Conservation (phyloP, 2,113 vertebrate genomes). For the Nematolebias whitei region DNA sequence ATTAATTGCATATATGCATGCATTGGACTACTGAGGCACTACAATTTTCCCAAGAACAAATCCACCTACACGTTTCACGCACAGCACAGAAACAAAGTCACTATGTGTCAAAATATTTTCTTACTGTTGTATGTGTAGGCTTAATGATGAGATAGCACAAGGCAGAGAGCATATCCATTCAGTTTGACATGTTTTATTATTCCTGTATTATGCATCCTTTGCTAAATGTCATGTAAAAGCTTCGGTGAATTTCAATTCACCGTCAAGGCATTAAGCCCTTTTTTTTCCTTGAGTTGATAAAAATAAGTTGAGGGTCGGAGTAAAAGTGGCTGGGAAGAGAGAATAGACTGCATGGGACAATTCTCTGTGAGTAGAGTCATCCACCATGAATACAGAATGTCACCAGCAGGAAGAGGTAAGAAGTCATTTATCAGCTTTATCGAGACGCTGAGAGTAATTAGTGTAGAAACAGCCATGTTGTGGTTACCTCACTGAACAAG, state of each 20-base stretch:
- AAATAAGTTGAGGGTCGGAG: constrained; percentile 62
- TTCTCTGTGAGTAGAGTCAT: constrained; percentile 38
- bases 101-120: constrained; percentile 20
- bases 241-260: constrained; percentile 75
- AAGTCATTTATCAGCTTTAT: constrained; percentile 63
- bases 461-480: constrained; percentile 48
- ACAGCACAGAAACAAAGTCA: constrained; percentile 7
- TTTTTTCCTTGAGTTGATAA: constrained; percentile 74
- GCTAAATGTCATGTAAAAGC: constrained; percentile 76
- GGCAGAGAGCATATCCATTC: constrained; percentile 45
- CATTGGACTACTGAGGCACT: not conserved
- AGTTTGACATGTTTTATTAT: constrained; percentile 70
- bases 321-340: constrained; percentile 32
- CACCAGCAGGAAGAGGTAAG: constrained; percentile 28
- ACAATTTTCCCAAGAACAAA: constrained; percentile 8
- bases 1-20: not conserved
- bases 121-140: constrained; percentile 11
- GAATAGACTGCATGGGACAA: constrained; percentile 39
- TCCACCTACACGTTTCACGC: constrained; percentile 1
- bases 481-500: constrained; percentile 58
- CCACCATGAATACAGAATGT: constrained; percentile 55
- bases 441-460: constrained; percentile 53
- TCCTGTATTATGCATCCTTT: constrained; percentile 61
- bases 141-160: constrained; percentile 52
- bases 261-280: constrained; percentile 65